These are phyloP conservation scores for Numenius phaeopus DNA, from an alignment of 2,797 vertebrate genomes.

Conservation along the genomic window DNA sequence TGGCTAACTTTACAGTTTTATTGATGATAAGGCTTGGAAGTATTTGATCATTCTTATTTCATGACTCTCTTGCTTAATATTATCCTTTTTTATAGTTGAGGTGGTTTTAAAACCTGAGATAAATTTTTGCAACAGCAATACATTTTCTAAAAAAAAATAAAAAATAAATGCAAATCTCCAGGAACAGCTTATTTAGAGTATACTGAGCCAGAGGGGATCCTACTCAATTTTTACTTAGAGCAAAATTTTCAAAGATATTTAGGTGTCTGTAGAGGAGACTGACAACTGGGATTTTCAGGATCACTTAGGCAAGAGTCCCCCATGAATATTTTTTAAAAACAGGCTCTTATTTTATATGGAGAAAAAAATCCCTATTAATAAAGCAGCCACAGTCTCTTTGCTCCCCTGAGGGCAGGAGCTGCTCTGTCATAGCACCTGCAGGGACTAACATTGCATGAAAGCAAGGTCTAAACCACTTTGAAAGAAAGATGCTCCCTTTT, in stretches of 20 bases:
- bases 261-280: neutral
- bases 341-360: neutral
- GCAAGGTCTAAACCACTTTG: neutral
- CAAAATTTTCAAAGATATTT: neutral
- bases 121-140: neutral
- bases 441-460: neutral
- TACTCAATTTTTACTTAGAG: neutral
- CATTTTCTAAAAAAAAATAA: neutral
- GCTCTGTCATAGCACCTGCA: neutral
- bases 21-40: conserved; percentile 53
- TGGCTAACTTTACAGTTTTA: conserved; percentile 50
- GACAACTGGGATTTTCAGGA: neutral
- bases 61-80: conserved; percentile 33
- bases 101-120: conserved; percentile 2
- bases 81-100: conserved; percentile 26
- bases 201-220: neutral
- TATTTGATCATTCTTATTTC: conserved; percentile 59
- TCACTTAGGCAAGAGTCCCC: neutral
- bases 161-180: neutral
- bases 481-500: neutral
- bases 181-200: neutral
- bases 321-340: neutral
- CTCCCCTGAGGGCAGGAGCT: neutral
- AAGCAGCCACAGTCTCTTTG: neutral
- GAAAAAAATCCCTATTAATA: neutral